Evolutionary conservation across 2,113 vertebrate genomes (phyloP).

Genomic region (Pogona vitticeps): DNA sequence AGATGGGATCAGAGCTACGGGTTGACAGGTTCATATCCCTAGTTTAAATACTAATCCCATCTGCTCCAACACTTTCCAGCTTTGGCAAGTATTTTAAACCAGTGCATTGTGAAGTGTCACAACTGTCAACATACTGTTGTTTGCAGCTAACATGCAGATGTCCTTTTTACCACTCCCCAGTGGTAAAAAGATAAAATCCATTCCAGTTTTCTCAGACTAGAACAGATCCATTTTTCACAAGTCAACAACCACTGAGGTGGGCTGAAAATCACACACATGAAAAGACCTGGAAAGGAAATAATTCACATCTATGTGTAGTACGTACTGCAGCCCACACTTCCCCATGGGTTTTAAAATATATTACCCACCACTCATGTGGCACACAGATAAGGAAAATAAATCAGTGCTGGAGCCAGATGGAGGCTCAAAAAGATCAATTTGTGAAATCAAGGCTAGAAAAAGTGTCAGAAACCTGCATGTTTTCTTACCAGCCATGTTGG

Average conservation of each 20-base stretch:
- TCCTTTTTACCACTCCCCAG: neutral
- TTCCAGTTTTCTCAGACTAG: neutral
- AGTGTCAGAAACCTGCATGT: too few species aligned
- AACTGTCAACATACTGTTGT: neutral
- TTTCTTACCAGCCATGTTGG: slow-evolving; percentile 90
- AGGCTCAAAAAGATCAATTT: too few species aligned
- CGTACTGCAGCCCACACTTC: too few species aligned
- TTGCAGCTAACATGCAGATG: neutral
- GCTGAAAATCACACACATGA: neutral
- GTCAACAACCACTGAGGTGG: neutral
- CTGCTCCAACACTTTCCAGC: neutral
- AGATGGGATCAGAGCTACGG: neutral
- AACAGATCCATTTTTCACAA: neutral
- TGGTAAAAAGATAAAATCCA: neutral
- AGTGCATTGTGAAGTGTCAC: neutral
- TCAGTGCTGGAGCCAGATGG: too few species aligned
- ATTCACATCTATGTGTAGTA: too few species aligned
- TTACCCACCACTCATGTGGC: neutral
- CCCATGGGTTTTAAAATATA: neutral
- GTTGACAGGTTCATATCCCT: neutral
- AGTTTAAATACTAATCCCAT: neutral
- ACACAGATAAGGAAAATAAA: neutral
- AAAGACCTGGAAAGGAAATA: neutral
- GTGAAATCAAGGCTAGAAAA: neutral
- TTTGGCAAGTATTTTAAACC: neutral